A percentile compares a stretch with the other conserved stretches of the same genome.
Conservation (phyloP, 2,113 vertebrate species). For the Trematomus loennbergii region DNA sequence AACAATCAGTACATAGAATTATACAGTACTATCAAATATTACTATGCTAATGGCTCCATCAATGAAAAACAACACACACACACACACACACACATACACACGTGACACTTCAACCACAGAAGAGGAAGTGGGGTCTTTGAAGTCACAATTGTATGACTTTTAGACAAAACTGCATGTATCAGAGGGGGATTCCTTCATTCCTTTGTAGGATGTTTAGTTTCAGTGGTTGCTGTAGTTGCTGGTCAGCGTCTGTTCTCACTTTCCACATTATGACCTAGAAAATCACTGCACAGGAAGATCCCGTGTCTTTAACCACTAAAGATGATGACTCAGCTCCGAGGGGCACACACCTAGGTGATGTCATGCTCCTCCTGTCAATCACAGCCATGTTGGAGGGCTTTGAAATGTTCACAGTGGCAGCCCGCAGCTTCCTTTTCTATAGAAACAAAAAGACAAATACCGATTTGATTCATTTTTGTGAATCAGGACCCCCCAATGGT, state of each 20-base stretch:
- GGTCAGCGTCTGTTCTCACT: background rate
- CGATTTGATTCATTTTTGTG: background rate
- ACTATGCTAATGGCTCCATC: background rate
- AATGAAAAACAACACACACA: background rate
- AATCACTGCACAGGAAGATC: conserved; percentile 9
- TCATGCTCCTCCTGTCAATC: background rate
- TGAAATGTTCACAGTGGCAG: background rate
- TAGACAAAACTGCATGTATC: background rate
- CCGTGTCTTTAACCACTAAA: background rate
- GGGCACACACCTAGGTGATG: background rate
- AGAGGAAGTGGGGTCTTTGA: conserved; percentile 64
- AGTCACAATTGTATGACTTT: conserved; percentile 1
- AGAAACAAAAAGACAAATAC: background rate
- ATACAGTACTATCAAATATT: background rate
- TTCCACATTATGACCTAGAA: background rate
- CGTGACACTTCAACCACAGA: conserved; percentile 51
- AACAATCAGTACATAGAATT: too few species aligned
- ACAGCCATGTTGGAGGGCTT: background rate
- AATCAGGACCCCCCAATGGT: background rate
- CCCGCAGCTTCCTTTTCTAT: background rate
- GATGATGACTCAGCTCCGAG: conserved; percentile 3
- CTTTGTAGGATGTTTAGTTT: conserved; percentile 32
- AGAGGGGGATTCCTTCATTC: background rate
- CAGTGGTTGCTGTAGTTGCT: conserved; percentile 30
- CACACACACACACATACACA: too few species aligned